Evolutionary conservation across 2,888 invertebrate genomes (phyloP).

Genomic region (Colletes collaris): DNA sequence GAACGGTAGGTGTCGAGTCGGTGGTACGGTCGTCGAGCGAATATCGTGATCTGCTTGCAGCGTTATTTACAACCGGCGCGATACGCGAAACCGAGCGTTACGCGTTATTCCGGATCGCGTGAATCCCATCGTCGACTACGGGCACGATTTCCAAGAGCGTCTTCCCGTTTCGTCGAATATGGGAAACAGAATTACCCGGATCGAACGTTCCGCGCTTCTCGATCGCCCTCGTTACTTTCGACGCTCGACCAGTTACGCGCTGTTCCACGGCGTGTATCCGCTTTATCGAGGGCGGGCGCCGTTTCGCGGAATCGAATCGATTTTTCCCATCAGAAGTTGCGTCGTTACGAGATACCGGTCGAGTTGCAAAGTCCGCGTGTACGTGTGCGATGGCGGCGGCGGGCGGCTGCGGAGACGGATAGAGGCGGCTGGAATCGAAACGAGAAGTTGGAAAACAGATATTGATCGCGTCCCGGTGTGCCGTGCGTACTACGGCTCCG

Average conservation of each 20-base stretch:
- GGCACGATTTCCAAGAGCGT: background rate
- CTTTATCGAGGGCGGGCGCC: conserved; percentile 35
- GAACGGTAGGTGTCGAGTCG: too few species aligned
- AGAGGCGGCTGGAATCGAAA: conserved; percentile 74
- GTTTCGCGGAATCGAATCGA: conserved; percentile 32
- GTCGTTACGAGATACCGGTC: conserved; percentile 30
- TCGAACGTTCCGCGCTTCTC: background rate
- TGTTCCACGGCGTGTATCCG: conserved; percentile 12
- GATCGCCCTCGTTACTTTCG: conserved; percentile 36
- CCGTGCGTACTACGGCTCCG: conserved; percentile 45
- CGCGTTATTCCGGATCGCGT: conserved; percentile 1
- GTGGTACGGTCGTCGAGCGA: too few species aligned
- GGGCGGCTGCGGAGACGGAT: conserved; percentile 45
- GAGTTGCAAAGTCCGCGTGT: conserved; percentile 31
- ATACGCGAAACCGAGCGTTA: conserved; percentile 16
- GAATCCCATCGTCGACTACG: conserved; percentile 8
- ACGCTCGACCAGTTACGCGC: conserved; percentile 31
- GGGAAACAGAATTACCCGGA: conserved; percentile 21
- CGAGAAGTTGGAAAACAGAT: conserved; percentile 78
- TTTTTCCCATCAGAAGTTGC: conserved; percentile 45
- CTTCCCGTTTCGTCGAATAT: background rate
- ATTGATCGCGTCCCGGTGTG: conserved; percentile 70
- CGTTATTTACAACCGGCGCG: too few species aligned
- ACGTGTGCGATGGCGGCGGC: conserved; percentile 14
- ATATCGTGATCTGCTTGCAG: too few species aligned